Conservation (phyloP, 2,888 invertebrate species). For the Dicycla oo region DNA sequence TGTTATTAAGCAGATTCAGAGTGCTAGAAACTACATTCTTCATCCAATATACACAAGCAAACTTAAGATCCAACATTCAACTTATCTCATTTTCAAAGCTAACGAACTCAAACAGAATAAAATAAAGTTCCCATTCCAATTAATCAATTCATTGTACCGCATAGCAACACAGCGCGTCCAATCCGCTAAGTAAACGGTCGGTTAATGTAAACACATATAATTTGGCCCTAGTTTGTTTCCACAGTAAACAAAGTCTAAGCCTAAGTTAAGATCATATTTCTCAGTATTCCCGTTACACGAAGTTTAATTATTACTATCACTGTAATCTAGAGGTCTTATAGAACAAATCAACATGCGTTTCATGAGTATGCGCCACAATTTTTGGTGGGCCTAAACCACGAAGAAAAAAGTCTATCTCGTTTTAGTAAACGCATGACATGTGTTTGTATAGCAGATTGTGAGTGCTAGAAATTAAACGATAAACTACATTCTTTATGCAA, state of each 20-base stretch:
- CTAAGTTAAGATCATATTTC: neutral
- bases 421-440: too few species aligned
- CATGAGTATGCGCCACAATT: neutral
- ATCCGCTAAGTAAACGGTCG: constrained; percentile 59
- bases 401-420: too few species aligned
- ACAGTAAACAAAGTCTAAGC: too few species aligned
- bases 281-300: neutral
- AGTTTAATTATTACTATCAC: neutral
- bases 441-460: neutral
- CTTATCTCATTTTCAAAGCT: neutral
- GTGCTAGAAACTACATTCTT: neutral
- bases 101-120: constrained; percentile 2
- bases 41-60: neutral
- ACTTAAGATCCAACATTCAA: neutral
- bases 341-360: neutral
- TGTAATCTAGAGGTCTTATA: neutral
- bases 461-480: neutral
- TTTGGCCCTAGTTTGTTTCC: constrained; percentile 25
- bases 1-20: too few species aligned
- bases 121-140: constrained; percentile 43
- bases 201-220: constrained; percentile 55
- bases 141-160: constrained; percentile 40
- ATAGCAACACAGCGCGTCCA: constrained; percentile 41
- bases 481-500: neutral
- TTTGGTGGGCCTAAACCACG: neutral